A percentile compares a stretch with the other conserved stretches of the same genome.
Conservation (phyloP, 2,888 invertebrate genomes). For the Nemurella pictetii region DNA sequence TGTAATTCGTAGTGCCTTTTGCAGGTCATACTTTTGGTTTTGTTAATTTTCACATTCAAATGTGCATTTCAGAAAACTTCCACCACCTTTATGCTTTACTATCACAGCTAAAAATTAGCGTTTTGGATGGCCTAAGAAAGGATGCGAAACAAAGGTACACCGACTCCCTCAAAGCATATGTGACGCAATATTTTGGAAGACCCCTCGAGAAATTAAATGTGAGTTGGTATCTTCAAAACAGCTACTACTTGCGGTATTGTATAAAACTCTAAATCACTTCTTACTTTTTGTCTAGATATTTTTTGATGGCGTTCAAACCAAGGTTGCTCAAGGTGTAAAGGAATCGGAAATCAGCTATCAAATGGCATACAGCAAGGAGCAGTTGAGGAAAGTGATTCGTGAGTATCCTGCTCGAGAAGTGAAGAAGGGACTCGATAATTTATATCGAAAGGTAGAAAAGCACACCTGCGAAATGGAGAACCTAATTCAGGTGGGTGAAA, state of each 20-base stretch:
- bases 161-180: constrained; percentile 88
- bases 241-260: too few relatives aligned
- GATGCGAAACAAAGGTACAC: constrained; percentile 89
- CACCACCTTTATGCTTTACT: constrained; percentile 88
- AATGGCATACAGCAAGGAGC: constrained; percentile 95
- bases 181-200: constrained; percentile 91
- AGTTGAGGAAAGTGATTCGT: constrained; percentile 90
- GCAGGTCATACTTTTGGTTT: background rate
- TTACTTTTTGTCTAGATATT: constrained; percentile 68
- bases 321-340: constrained; percentile 91
- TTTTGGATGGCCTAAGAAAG: constrained; percentile 83
- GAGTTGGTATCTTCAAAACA: background rate
- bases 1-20: too few relatives aligned
- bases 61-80: constrained; percentile 77
- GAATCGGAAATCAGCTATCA: constrained; percentile 98
- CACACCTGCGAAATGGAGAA: constrained; percentile 95
- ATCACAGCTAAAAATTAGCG: constrained; percentile 85
- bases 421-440: constrained; percentile 86
- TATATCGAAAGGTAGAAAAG: constrained; percentile 96
- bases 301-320: constrained; percentile 94
- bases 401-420: constrained; percentile 93
- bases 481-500: constrained; percentile 67
- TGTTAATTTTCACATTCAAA: background rate
- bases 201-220: constrained; percentile 90
- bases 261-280: too few relatives aligned